phyloP scores from a whole-genome alignment of 2,113 vertebrate genomes.

The Plectropomus leopardus region DNA sequence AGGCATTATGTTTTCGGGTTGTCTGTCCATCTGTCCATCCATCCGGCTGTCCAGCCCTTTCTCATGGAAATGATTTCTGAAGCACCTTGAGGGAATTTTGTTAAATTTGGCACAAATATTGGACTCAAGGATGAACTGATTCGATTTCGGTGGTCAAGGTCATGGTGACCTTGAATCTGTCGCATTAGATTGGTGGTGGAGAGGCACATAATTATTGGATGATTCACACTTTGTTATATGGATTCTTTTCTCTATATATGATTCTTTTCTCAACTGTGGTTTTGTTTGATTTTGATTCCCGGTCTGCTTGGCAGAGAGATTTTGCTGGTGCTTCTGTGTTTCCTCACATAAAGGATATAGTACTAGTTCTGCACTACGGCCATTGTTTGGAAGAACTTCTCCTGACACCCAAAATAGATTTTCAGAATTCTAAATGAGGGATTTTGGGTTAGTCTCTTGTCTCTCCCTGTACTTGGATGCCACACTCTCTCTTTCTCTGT shows the following conservation, averaged over 20 bases:
- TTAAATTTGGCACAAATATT: too few species aligned
- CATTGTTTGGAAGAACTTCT: not conserved
- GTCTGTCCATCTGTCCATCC: too few species aligned
- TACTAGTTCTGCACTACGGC: not conserved
- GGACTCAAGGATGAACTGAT: too few species aligned
- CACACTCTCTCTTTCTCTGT: fast-evolving
- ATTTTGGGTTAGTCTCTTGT: not conserved
- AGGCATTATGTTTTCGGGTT: too few species aligned
- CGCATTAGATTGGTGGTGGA: not conserved
- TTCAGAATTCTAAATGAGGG: not conserved
- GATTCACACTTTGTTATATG: not conserved
- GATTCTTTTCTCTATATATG: not conserved
- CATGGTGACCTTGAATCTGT: not conserved
- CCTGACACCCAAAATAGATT: conserved; percentile 9
- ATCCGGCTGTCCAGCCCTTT: too few species aligned
- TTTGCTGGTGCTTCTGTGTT: not conserved
- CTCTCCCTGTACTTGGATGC: not conserved
- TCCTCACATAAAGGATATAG: not conserved
- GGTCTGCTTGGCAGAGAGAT: not conserved
- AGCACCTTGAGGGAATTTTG: too few species aligned
- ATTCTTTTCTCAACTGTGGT: not conserved
- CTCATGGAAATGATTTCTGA: too few species aligned
- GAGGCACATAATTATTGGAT: too few species aligned
- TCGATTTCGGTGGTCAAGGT: too few species aligned
- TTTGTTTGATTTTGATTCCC: not conserved